Percentiles rank a stretch among this genome's conserved stretches.
Evolutionary conservation across 2,113 vertebrate genomes (phyloP).

Genomic region (Pandion haliaetus): DNA sequence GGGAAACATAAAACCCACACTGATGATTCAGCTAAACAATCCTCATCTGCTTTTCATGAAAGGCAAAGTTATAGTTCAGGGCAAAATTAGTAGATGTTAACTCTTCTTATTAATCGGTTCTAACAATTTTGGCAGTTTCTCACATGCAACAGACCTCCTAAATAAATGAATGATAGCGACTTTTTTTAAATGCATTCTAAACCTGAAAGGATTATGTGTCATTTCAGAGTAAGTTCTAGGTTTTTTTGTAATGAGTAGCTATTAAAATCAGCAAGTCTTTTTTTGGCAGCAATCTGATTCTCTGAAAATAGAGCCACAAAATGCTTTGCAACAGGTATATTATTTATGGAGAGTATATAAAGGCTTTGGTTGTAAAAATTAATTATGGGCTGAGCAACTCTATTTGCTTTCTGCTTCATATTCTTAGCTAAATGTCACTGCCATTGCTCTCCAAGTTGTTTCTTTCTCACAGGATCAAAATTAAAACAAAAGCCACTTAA

Average conservation of each 20-base stretch:
- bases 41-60: conserved; percentile 26
- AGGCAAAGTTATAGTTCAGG: conserved; percentile 56
- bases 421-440: not conserved
- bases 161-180: conserved; percentile 53
- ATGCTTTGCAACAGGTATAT: not conserved
- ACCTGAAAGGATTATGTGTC: conserved; percentile 26
- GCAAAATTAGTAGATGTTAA: conserved; percentile 61
- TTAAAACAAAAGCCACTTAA: not conserved
- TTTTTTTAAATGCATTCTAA: conserved; percentile 44
- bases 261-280: conserved; percentile 42
- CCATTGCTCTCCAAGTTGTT: not conserved
- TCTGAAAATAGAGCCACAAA: conserved; percentile 2
- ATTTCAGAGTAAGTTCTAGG: conserved; percentile 24
- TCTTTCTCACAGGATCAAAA: not conserved
- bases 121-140: conserved; percentile 61
- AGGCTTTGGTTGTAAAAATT: not conserved
- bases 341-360: not conserved
- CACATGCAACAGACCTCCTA: conserved; percentile 34
- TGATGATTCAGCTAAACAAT: conserved; percentile 44
- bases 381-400: not conserved
- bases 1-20: conserved; percentile 57
- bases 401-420: not conserved
- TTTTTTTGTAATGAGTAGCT: conserved; percentile 37
- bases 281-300: conserved; percentile 36
- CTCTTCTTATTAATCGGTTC: conserved; percentile 59